Evolutionary conservation across 2,888 invertebrate species (phyloP).

Genomic region (Villa cingulata): DNA sequence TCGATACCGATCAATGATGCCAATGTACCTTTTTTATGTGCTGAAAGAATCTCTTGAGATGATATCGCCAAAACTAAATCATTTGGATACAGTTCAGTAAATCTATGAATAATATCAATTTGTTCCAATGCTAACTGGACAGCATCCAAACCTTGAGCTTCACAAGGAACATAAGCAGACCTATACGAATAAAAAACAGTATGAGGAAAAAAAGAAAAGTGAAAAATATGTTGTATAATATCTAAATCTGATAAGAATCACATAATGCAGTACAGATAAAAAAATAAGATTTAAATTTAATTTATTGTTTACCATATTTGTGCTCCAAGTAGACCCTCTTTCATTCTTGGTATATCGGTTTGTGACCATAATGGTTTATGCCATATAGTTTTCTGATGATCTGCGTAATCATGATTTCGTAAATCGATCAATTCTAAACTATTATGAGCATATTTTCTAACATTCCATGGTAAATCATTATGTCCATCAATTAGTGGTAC

Average conservation of each 20-base stretch:
- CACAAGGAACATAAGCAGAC: slow-evolving; percentile 76
- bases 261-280: too few species aligned
- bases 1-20: slow-evolving; percentile 84
- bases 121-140: slow-evolving; percentile 75
- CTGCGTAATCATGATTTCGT: slow-evolving; percentile 23
- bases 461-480: slow-evolving; percentile 82
- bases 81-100: slow-evolving; percentile 58
- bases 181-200: slow-evolving; percentile 25
- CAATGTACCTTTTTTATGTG: slow-evolving; percentile 63
- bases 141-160: slow-evolving; percentile 68
- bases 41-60: slow-evolving; percentile 53
- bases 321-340: slow-evolving; percentile 73
- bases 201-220: too few species aligned
- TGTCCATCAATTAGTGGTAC: slow-evolving; percentile 49
- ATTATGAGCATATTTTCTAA: slow-evolving; percentile 76
- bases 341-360: slow-evolving; percentile 76
- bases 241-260: not conserved
- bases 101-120: slow-evolving; percentile 60
- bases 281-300: not conserved
- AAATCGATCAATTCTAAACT: slow-evolving; percentile 42
- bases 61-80: slow-evolving; percentile 60
- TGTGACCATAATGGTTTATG: slow-evolving; percentile 80
- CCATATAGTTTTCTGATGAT: slow-evolving; percentile 55
- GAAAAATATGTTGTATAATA: too few species aligned
- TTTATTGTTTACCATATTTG: slow-evolving; percentile 57